phyloP scores from a whole-genome alignment of 2,113 vertebrate genomes.

The Notarius lentiginosus region DNA sequence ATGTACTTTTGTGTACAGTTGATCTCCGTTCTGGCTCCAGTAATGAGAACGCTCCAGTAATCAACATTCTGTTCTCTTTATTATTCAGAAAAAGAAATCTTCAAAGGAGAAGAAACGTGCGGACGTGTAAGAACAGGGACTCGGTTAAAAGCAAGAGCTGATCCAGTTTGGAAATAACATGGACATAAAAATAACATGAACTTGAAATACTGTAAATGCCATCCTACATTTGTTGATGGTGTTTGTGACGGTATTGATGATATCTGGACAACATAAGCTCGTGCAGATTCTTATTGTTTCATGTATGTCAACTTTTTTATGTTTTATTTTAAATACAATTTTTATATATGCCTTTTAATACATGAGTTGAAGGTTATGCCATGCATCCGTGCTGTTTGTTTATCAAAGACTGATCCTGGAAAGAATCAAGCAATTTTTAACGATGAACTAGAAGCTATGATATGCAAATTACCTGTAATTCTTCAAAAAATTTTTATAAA shows the following conservation, averaged over 20 bases:
- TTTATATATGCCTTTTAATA: not conserved
- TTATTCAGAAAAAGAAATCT: constrained; percentile 47
- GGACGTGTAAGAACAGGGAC: not conserved
- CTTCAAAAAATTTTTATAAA: not conserved
- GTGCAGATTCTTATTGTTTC: not conserved
- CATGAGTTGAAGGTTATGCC: not conserved
- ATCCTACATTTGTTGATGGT: not conserved
- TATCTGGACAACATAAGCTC: not conserved
- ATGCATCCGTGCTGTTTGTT: not conserved
- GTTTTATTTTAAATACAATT: not conserved
- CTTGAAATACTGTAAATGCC: not conserved
- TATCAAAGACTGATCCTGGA: not conserved
- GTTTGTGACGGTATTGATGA: not conserved
- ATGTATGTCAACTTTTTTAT: not conserved
- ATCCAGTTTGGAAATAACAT: not conserved
- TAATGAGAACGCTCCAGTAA: not conserved
- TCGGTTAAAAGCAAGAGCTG: not conserved
- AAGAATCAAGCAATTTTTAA: not conserved
- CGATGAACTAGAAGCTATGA: not conserved
- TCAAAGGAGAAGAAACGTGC: constrained; percentile 11
- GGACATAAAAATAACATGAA: not conserved
- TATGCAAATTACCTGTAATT: not conserved
- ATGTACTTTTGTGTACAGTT: too few relatives aligned
- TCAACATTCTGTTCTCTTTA: not conserved
- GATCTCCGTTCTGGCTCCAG: not conserved